Base-by-base conservation (phyloP, 2,888 invertebrate genomes). In the Apodemia hepburni region DNA sequence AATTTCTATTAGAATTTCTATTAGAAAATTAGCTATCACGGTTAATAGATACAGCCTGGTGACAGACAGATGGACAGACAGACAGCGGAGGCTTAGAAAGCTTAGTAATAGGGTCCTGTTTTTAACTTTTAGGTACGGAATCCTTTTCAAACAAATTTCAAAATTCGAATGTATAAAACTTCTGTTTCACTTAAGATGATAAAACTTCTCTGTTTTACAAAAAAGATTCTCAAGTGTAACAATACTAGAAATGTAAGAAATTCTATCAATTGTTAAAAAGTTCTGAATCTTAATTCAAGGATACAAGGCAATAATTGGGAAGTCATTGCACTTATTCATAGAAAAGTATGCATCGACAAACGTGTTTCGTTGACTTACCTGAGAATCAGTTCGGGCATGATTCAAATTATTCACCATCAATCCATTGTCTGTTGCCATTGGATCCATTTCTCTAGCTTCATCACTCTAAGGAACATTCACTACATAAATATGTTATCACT, bases 331-430 rank as follows among this genome's bases (percentile, higher is more conserved):
- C 85, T 82, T 82, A 81, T 80, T 82, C 82, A 83, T 85, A 87
- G 84, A 80, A 78, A 81, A 80, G 79, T 76, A 82, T 85, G 85
- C 84, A 84, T 79, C 81, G 72, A 77, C 80, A 86, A 89, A 89
- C 88, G 84, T 85, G 89, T 87, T 87, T 83, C 82, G 42, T 81
- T 78, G 75, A 78, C 90, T 87, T 85, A 91, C 91, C 91, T 91
- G 91, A 77, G 90, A 88, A 66, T 92, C 91, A 77, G 78, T 89
- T 78, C 90, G 88, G 82, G 82, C 87, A 75, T 91, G 91, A 80
- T 88, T 88, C 81, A 90, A 80, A 85, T 91, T 92, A 78, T 91
- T 91, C 80, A 87, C 88, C 79, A 88, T 82, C 76, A 87, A 80
- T 76, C 88, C 90, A 83, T 82, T 88, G 78, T 92, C 91, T 76